These are phyloP conservation scores for Diloba caeruleocephala DNA, from an alignment of 2,888 invertebrate genomes.

Conservation along the genomic window DNA sequence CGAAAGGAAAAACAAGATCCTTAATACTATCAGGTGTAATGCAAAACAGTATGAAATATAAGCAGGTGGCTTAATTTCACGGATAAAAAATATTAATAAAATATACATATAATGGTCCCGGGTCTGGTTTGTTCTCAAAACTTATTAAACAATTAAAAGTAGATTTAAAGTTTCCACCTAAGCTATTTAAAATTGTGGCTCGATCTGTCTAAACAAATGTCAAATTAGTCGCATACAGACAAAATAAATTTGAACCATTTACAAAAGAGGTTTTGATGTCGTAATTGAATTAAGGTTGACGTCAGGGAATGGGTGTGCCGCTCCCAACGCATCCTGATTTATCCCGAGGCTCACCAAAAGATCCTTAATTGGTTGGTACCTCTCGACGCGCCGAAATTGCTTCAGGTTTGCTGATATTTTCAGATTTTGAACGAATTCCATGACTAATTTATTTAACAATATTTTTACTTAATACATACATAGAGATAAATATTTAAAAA, in stretches of 20 bases:
- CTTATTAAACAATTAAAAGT: conserved; percentile 40
- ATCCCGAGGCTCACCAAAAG: conserved; percentile 48
- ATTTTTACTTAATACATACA: too few species aligned
- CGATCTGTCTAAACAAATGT: background rate
- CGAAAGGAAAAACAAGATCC: too few species aligned
- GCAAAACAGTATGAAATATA: too few species aligned
- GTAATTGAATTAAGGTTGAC: conserved; percentile 59
- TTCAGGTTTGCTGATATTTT: background rate
- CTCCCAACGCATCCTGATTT: conserved; percentile 36
- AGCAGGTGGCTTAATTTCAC: too few species aligned
- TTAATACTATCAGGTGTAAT: too few species aligned
- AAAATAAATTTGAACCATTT: conserved; percentile 54
- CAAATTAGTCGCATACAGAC: conserved; percentile 8
- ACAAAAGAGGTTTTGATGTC: conserved; percentile 56
- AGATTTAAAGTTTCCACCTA: conserved; percentile 24
- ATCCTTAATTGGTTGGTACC: conserved; percentile 52
- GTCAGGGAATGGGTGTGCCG: conserved; percentile 19
- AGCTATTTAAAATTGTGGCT: conserved; percentile 1
- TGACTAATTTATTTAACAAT: background rate
- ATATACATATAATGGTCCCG: too few species aligned
- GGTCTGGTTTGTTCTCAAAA: too few species aligned
- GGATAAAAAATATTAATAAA: too few species aligned
- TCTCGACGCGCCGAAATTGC: conserved; percentile 12
- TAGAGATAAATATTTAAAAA: too few species aligned
- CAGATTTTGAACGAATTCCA: conserved; percentile 9